A percentile compares a stretch with the other conserved stretches of the same genome.
Evolutionary conservation across 1,140 invertebrate genomes (phyloP).

Genomic region (Lasioglossum albipes): DNA sequence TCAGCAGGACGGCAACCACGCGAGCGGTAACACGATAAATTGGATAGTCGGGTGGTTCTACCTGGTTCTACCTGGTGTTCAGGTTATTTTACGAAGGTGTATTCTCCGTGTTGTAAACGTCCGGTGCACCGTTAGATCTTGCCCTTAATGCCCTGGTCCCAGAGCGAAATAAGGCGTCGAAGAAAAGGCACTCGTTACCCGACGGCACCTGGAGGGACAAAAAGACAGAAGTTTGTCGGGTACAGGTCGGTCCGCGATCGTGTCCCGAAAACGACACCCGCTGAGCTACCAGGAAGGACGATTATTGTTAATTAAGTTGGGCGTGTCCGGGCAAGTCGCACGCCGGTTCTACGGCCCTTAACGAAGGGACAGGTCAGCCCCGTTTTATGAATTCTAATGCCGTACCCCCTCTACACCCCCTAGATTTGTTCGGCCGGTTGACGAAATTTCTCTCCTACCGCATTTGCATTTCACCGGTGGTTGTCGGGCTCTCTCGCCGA

Average conservation of each 20-base stretch:
- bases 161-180: conserved; percentile 24
- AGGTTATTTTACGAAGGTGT: neutral
- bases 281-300: conserved; percentile 71
- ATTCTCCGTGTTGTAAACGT: conserved; percentile 16
- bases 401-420: too few species aligned
- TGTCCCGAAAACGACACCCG: conserved; percentile 60
- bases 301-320: conserved; percentile 74
- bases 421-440: neutral
- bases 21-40: conserved; percentile 11
- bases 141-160: conserved; percentile 23
- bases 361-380: conserved; percentile 50
- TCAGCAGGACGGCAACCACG: too few species aligned
- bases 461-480: conserved; percentile 21
- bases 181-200: conserved; percentile 54
- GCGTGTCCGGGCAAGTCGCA: conserved; percentile 54
- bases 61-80: conserved; percentile 1
- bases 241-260: conserved; percentile 29
- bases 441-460: conserved; percentile 18
- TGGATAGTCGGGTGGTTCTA: neutral
- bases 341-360: conserved; percentile 43
- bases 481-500: neutral
- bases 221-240: conserved; percentile 50
- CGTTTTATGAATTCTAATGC: conserved; percentile 52
- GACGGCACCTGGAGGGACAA: conserved; percentile 19
- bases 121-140: conserved; percentile 29